Percentiles rank a stretch among this genome's conserved stretches.
Conservation (phyloP, 2,888 invertebrate species). For the Prosapia bicincta region DNA sequence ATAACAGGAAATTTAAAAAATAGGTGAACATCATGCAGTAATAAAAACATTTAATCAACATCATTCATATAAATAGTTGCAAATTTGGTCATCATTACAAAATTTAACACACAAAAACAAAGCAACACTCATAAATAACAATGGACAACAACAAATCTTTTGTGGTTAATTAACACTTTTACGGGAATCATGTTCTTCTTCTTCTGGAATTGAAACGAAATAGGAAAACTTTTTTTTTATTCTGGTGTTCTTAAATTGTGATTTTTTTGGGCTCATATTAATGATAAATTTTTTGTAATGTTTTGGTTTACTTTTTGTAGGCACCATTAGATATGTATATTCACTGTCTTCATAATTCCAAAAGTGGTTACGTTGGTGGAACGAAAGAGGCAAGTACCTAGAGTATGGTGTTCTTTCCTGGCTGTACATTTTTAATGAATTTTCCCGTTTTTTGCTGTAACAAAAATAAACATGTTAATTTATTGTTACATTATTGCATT, state of each 20-base stretch:
- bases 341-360: neutral
- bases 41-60: too few species aligned
- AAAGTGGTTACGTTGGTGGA: neutral
- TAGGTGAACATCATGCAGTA: too few species aligned
- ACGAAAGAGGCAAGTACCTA: neutral
- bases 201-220: slow-evolving; percentile 19
- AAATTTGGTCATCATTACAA: too few species aligned
- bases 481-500: neutral
- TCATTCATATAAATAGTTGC: neutral
- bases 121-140: neutral
- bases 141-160: neutral
- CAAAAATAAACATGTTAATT: neutral
- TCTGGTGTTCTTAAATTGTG: slow-evolving; percentile 10
- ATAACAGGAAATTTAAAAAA: too few species aligned
- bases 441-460: neutral
- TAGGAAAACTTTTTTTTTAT: slow-evolving; percentile 10
- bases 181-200: slow-evolving; percentile 10
- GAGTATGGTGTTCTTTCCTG: neutral
- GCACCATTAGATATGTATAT: neutral
- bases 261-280: slow-evolving; percentile 5
- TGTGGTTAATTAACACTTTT: neutral
- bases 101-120: too few species aligned
- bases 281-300: neutral
- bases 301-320: neutral
- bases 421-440: neutral